Evolutionary conservation across 2,888 invertebrate genomes (phyloP).

Genomic region (Augiades crinisus): DNA sequence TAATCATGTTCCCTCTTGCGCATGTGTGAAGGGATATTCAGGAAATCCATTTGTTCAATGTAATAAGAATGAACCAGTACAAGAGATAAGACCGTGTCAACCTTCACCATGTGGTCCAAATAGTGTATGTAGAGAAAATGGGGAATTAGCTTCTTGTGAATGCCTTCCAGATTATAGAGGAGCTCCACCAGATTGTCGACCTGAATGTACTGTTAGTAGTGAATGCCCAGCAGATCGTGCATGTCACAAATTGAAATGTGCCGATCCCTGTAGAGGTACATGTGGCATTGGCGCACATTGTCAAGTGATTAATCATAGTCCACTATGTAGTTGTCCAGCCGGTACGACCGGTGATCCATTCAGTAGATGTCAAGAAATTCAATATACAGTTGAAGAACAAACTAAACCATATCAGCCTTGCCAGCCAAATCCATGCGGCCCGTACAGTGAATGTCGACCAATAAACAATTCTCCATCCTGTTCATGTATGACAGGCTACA

Average conservation of each 20-base stretch:
- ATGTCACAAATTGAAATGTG: slow-evolving; percentile 89
- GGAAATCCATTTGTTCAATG: slow-evolving; percentile 86
- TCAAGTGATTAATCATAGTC: slow-evolving; percentile 89
- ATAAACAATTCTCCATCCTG: slow-evolving; percentile 88
- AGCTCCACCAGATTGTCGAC: slow-evolving; percentile 86
- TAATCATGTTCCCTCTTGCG: slow-evolving; percentile 93
- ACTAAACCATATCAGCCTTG: slow-evolving; percentile 82
- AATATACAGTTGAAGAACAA: slow-evolving; percentile 41
- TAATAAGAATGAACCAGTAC: slow-evolving; percentile 49
- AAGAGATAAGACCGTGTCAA: slow-evolving; percentile 83
- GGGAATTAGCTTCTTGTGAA: slow-evolving; percentile 87
- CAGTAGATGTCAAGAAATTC: slow-evolving; percentile 73
- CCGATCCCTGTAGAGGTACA: slow-evolving; percentile 88
- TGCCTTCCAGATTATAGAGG: slow-evolving; percentile 86
- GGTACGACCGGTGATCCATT: slow-evolving; percentile 86
- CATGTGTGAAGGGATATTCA: slow-evolving; percentile 85
- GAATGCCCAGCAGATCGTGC: slow-evolving; percentile 89
- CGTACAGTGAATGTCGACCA: slow-evolving; percentile 89
- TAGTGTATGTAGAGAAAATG: slow-evolving; percentile 87
- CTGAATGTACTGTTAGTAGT: slow-evolving; percentile 89
- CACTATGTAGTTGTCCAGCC: slow-evolving; percentile 87
- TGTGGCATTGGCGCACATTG: slow-evolving; percentile 88
- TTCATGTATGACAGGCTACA: slow-evolving; percentile 86
- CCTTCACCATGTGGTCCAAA: slow-evolving; percentile 90
- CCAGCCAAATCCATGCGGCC: slow-evolving; percentile 89